phyloP scores from a whole-genome alignment of 2,113 vertebrate species.

The Corythoichthys intestinalis region DNA sequence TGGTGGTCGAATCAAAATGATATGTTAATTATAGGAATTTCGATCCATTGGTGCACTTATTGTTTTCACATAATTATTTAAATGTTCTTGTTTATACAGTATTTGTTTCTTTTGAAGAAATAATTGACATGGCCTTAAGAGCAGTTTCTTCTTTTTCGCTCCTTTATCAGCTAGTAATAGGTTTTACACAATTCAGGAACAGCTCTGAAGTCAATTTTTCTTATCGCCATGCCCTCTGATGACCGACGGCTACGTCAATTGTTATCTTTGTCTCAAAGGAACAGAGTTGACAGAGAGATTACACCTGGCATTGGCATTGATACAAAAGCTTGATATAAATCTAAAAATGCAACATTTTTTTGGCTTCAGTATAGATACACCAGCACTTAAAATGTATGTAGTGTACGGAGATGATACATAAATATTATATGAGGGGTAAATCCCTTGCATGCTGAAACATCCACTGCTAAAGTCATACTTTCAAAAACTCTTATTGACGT shows the following conservation, averaged over 20 bases:
- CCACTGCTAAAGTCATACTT: too few species aligned
- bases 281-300: slow-evolving; percentile 19
- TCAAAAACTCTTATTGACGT: too few species aligned
- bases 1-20: background rate
- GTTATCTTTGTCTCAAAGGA: slow-evolving; percentile 29
- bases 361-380: background rate
- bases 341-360: slow-evolving; percentile 3
- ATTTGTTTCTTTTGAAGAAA: background rate
- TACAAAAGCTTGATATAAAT: background rate
- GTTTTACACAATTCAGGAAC: slow-evolving; percentile 39
- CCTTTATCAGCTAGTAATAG: background rate
- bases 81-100: too few species aligned
- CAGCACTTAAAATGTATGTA: too few species aligned
- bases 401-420: too few species aligned
- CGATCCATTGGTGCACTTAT: background rate
- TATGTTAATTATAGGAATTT: background rate
- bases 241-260: slow-evolving; percentile 27
- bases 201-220: slow-evolving; percentile 38
- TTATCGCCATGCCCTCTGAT: slow-evolving; percentile 51
- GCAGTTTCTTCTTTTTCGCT: background rate
- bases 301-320: slow-evolving; percentile 15
- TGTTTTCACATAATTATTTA: too few species aligned
- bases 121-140: background rate
- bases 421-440: too few species aligned
- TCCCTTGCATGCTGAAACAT: too few species aligned